Evolutionary conservation across 2,888 invertebrate species (phyloP).

Genomic region (Rotaria macrura): DNA sequence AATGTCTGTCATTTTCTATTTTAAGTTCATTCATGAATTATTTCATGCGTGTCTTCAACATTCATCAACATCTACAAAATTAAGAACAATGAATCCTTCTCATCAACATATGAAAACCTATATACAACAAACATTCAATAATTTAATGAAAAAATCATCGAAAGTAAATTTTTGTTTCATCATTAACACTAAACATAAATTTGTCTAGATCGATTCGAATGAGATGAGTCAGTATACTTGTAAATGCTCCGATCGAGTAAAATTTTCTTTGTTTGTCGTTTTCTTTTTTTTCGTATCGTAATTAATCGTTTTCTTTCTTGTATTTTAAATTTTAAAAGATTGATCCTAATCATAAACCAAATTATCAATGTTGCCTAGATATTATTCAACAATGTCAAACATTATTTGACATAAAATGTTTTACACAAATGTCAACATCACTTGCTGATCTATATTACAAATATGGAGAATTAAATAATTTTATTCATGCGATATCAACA

Average conservation of each 20-base stretch:
- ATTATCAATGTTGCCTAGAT: constrained; percentile 23
- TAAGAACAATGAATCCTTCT: neutral
- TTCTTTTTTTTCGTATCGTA: too few relatives aligned
- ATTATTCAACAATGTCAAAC: constrained; percentile 26
- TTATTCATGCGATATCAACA: constrained; percentile 24
- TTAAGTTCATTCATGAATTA: neutral
- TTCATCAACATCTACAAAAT: neutral
- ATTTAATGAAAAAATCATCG: neutral
- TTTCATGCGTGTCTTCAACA: neutral
- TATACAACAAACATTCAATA: neutral
- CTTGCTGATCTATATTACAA: constrained; percentile 29
- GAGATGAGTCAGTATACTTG: neutral
- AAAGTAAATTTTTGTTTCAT: neutral
- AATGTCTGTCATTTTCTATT: neutral
- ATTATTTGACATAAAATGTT: constrained; percentile 32
- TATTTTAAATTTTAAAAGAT: neutral
- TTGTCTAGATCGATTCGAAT: neutral
- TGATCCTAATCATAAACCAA: constrained; percentile 17
- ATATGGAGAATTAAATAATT: constrained; percentile 28
- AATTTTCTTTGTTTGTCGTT: neutral
- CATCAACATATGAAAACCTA: neutral
- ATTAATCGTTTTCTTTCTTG: too few relatives aligned
- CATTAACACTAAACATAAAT: neutral
- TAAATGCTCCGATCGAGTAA: neutral
- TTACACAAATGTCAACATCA: constrained; percentile 26